Evolutionary conservation across 2,888 invertebrate genomes (phyloP).

Genomic region (Drosophila cracens): DNA sequence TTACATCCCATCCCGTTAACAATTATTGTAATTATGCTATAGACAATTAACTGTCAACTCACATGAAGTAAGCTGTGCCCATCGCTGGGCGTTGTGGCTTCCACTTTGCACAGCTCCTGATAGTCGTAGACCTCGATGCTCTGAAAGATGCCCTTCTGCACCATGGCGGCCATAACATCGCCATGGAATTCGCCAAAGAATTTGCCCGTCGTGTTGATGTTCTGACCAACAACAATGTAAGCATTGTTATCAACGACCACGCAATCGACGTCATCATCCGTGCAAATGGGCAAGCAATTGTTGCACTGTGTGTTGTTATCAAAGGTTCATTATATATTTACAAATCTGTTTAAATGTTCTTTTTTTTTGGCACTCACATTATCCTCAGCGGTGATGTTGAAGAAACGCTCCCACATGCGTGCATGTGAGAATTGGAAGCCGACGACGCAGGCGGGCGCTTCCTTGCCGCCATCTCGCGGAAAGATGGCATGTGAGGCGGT

Average conservation of each 20-base stretch:
- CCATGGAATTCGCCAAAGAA: slow-evolving; percentile 93
- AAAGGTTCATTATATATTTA: not conserved
- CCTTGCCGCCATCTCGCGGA: slow-evolving; percentile 90
- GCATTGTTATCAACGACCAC: slow-evolving; percentile 97
- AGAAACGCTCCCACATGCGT: slow-evolving; percentile 89
- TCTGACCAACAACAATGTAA: slow-evolving; percentile 90
- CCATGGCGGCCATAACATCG: slow-evolving; percentile 91
- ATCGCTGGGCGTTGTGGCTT: slow-evolving; percentile 81
- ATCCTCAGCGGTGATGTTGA: slow-evolving; percentile 88
- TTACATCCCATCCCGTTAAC: not conserved
- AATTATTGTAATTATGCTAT: not conserved
- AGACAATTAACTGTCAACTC: slow-evolving; percentile 34
- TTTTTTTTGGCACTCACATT: slow-evolving; percentile 78
- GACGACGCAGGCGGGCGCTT: slow-evolving; percentile 94
- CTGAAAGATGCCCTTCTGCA: slow-evolving; percentile 90
- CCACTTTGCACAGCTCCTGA: slow-evolving; percentile 90
- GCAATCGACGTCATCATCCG: slow-evolving; percentile 89
- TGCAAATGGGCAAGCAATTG: slow-evolving; percentile 86
- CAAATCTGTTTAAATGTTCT: not conserved
- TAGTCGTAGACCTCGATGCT: slow-evolving; percentile 93
- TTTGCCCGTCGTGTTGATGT: slow-evolving; percentile 89
- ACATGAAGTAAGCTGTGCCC: slow-evolving; percentile 78
- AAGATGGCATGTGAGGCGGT: slow-evolving; percentile 94
- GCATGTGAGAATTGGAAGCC: slow-evolving; percentile 93
- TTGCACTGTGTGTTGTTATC: slow-evolving; percentile 83